Conservation (phyloP, 92 coral and sea anemone species). For the Anthopleura xanthogrammica region DNA sequence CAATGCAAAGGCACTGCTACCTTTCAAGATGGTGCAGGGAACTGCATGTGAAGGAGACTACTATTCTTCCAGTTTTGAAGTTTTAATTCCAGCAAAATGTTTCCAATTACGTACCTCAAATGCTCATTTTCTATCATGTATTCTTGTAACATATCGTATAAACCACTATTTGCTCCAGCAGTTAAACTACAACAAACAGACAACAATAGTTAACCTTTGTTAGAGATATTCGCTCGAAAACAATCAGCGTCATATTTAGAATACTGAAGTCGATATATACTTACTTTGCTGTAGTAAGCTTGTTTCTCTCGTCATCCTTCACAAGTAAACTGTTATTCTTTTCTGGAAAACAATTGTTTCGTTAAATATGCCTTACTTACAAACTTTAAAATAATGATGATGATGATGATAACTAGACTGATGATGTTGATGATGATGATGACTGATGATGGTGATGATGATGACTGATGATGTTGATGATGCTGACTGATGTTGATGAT, state of each 20-base stretch:
- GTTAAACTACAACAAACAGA: conserved; percentile 39
- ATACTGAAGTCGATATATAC: not conserved
- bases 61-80: too few relatives aligned
- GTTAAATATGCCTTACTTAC: not conserved
- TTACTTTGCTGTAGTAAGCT: conserved; percentile 67
- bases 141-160: conserved; percentile 94
- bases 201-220: not conserved
- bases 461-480: too few relatives aligned
- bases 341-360: not conserved
- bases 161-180: conserved; percentile 85
- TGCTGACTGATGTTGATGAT: too few relatives aligned
- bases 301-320: conserved; percentile 43
- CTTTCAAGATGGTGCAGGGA: too few relatives aligned
- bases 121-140: conserved; percentile 78
- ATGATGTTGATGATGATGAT: too few relatives aligned
- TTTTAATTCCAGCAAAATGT: not conserved
- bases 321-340: conserved; percentile 16
- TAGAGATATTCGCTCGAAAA: not conserved
- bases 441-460: too few relatives aligned
- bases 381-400: too few relatives aligned
- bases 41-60: too few relatives aligned
- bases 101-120: conserved; percentile 53
- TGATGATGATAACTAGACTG: too few relatives aligned
- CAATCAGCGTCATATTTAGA: not conserved
- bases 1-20: too few relatives aligned